Evolutionary conservation across 2,113 vertebrate species (phyloP).

Genomic region (Vulpes ferrilata): DNA sequence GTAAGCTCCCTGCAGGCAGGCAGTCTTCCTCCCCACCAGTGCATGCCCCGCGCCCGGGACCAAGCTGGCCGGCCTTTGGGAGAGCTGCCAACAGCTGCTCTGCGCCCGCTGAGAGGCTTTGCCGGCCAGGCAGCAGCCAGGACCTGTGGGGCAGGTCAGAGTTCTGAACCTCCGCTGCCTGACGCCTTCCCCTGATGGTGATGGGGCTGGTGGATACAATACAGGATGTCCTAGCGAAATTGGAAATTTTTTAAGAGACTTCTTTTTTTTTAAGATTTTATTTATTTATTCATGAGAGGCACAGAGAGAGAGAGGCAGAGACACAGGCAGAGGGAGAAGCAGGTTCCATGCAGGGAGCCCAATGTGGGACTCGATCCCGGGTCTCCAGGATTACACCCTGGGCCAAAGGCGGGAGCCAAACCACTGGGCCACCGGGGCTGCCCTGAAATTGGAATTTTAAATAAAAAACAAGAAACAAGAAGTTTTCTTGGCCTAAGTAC

Average conservation of each 20-base stretch:
- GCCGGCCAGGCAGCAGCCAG: no score
- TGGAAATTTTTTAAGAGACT: neutral
- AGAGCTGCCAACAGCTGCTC: neutral
- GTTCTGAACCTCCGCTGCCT: neutral
- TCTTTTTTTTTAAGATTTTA: no score
- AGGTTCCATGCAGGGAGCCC: no score
- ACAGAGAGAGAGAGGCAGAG: no score
- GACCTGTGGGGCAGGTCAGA: neutral
- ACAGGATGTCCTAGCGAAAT: neutral
- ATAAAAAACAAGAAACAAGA: neutral
- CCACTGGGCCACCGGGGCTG: no score
- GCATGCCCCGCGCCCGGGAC: neutral
- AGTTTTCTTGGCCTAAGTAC: neutral
- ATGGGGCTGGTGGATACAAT: neutral
- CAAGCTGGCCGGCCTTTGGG: neutral
- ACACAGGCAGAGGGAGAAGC: no score
- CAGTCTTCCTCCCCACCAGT: accelerated
- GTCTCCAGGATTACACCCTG: no score
- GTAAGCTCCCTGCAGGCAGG: neutral
- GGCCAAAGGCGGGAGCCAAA: no score
- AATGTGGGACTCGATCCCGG: no score
- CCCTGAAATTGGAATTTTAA: neutral
- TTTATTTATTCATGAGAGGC: no score
- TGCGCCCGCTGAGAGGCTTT: no score
- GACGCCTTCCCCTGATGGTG: no score